Percentiles rank a stretch among this genome's conserved stretches.
These are phyloP conservation scores for Pseudoips prasinana DNA, from an alignment of 2,888 invertebrate species.

Conservation along the genomic window DNA sequence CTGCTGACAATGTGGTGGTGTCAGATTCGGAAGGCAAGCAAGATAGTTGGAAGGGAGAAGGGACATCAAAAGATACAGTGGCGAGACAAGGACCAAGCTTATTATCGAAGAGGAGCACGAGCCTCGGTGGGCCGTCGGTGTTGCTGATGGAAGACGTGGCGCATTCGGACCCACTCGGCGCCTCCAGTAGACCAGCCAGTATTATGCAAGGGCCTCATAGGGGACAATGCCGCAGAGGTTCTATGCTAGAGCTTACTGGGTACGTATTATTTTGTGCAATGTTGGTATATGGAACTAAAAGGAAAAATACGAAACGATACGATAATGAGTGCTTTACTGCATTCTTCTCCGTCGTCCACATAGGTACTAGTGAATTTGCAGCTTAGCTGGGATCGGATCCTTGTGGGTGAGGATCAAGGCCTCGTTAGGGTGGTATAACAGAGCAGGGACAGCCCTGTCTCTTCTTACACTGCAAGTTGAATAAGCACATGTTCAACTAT, in stretches of 20 bases:
- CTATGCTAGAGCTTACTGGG: constrained; percentile 92
- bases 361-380: too few relatives aligned
- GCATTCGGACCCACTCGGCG: constrained; percentile 83
- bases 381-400: too few relatives aligned
- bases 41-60: constrained; percentile 62
- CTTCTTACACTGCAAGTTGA: too few relatives aligned
- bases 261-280: too few relatives aligned
- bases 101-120: constrained; percentile 70
- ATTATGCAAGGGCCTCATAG: constrained; percentile 83
- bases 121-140: constrained; percentile 77
- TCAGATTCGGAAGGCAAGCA: constrained; percentile 82
- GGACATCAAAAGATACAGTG: constrained; percentile 65
- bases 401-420: too few relatives aligned
- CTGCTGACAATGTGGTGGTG: constrained; percentile 70
- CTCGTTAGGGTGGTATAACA: too few relatives aligned
- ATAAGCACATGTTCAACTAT: too few relatives aligned
- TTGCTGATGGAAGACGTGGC: constrained; percentile 83
- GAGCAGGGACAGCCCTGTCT: too few relatives aligned
- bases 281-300: too few relatives aligned
- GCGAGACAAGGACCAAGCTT: constrained; percentile 65
- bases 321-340: too few relatives aligned
- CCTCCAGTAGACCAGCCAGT: constrained; percentile 83
- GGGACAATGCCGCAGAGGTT: constrained; percentile 88
- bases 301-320: too few relatives aligned
- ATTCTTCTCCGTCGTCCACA: too few relatives aligned